phyloP scores from a whole-genome alignment of 2,113 vertebrate species.

The Oceanodroma tethys region DNA sequence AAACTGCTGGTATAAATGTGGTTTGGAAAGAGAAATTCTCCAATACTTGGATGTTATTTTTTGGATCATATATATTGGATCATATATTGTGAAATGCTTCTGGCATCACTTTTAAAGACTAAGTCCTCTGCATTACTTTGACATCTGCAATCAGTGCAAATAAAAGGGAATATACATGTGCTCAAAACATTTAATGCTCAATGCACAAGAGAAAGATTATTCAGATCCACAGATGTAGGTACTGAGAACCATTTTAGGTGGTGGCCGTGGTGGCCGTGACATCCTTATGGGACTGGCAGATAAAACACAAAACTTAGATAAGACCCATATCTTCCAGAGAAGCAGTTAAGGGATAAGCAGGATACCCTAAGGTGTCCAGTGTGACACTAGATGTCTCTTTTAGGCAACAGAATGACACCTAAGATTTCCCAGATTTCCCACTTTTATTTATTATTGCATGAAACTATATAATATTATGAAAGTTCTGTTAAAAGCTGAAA shows the following conservation, averaged over 20 bases:
- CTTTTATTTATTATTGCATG: neutral
- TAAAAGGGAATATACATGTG: neutral
- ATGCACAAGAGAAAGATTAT: neutral
- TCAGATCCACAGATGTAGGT: neutral
- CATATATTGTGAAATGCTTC: neutral
- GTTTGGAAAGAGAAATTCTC: slow-evolving; percentile 16
- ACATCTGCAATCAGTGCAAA: neutral
- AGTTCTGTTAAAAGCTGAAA: neutral
- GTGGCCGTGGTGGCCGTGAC: neutral
- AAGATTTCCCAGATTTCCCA: neutral
- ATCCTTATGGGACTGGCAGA: neutral
- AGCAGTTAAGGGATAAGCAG: neutral
- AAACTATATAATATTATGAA: neutral
- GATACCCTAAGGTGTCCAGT: neutral
- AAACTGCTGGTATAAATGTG: neutral
- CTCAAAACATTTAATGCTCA: neutral
- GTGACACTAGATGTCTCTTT: neutral
- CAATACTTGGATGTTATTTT: neutral
- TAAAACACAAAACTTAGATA: neutral
- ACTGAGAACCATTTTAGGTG: neutral
- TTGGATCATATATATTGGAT: neutral
- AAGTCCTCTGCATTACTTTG: neutral
- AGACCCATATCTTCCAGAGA: neutral
- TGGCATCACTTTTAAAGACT: neutral
- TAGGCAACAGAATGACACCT: neutral